Conservation (phyloP, 2,797 vertebrate genomes). For the Clarias fuscus region DNA sequence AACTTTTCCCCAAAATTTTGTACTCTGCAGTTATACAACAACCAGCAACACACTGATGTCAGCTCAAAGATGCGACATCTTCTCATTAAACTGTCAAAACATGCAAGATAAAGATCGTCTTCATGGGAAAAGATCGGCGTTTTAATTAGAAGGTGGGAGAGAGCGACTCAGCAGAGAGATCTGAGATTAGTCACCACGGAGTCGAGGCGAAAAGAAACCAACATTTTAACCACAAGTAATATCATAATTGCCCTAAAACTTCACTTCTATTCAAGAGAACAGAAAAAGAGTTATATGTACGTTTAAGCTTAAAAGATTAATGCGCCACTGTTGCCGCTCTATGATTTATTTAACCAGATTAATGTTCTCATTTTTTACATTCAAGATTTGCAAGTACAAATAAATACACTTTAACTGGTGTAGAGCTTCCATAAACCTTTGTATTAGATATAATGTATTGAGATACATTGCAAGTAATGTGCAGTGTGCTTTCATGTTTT, state of each 20-base stretch:
- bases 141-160: conserved; percentile 48
- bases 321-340: background rate
- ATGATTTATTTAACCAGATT: background rate
- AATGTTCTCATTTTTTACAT: background rate
- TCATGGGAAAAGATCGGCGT: conserved; percentile 23
- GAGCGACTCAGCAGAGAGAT: conserved; percentile 31
- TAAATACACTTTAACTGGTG: background rate
- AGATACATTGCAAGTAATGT: background rate
- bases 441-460: background rate
- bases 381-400: background rate
- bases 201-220: conserved; percentile 4
- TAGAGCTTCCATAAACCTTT: background rate
- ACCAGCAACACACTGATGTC: conserved; percentile 36
- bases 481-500: no score
- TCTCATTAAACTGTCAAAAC: conserved; percentile 51
- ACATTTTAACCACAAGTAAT: conserved; percentile 7
- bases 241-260: background rate
- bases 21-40: conserved; percentile 30
- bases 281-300: background rate
- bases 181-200: conserved; percentile 25
- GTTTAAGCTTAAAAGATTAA: background rate
- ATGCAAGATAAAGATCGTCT: conserved; percentile 35
- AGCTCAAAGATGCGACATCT: conserved; percentile 31
- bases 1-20: background rate
- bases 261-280: background rate